Evolutionary conservation across 2,797 vertebrate genomes (phyloP).

Genomic region (Adelosebastes latens): DNA sequence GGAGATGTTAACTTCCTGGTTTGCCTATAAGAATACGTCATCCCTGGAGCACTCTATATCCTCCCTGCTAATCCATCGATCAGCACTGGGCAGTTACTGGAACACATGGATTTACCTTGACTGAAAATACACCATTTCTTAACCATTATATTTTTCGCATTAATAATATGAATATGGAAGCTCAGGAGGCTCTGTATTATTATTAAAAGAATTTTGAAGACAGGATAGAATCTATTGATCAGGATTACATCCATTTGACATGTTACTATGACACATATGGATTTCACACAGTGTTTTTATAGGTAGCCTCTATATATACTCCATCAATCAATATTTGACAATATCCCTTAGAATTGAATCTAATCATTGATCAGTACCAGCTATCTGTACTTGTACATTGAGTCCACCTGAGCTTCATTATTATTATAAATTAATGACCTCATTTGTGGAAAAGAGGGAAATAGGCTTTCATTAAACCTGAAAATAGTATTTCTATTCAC

Average conservation of each 20-base stretch:
- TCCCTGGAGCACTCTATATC: too few relatives aligned
- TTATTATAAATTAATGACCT: slow-evolving; percentile 48
- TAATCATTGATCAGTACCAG: neutral
- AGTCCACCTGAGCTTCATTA: slow-evolving; percentile 17
- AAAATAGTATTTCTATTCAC: slow-evolving; percentile 63
- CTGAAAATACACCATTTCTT: neutral
- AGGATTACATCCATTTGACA: neutral
- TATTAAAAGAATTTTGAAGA: neutral
- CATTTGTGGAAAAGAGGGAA: slow-evolving; percentile 32
- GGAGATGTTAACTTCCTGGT: too few relatives aligned
- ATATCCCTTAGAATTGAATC: neutral
- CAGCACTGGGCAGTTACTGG: neutral
- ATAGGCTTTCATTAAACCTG: slow-evolving; percentile 51
- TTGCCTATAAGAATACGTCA: too few relatives aligned
- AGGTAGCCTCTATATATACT: neutral
- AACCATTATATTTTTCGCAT: neutral
- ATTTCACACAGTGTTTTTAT: neutral
- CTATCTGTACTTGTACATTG: neutral
- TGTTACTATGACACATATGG: neutral
- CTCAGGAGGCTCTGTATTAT: neutral
- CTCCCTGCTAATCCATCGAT: neutral
- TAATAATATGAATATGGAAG: neutral
- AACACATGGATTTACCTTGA: neutral
- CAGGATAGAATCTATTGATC: neutral
- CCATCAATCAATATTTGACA: neutral